Base-by-base conservation (phyloP, 2,888 invertebrate genomes). In the Drymonia ruficornis region DNA sequence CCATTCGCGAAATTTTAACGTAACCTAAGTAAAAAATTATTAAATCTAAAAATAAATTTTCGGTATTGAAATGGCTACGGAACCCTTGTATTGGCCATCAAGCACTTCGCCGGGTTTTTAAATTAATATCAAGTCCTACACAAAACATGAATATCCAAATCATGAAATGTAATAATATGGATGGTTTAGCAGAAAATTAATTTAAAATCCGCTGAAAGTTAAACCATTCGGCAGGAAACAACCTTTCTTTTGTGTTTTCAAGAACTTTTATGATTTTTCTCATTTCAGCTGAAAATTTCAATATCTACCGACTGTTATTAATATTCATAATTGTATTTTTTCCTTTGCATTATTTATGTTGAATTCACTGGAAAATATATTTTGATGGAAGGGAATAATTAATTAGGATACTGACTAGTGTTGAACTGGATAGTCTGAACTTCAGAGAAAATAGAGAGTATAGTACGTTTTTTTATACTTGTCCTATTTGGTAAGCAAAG, bases 151-250 rank as follows among this genome's bases (percentile, higher is more conserved):
- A 38, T 38, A 15, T 15, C 15, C 3, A 15, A 5, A 38, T 38
- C 8, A 38, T 15, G 15, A 15, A 38, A 38, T 38, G 38, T 38
- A 38, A 38, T 38, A 38, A 61, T 46, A 38, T 64, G n/a, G 55
- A 67, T 67, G 67, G 68, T 64, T 58, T 53, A 42, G 15, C 5
- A 65, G 49, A 56, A 69, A 64, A 69, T 65, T 63, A 67, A 65
- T 63, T 70, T 59, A 52, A 63, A 62, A 61, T 64, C 67, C 60
- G 64, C 55, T 67, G 51, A 59, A 65, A 63, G 59, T 61, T 66
- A 53, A 55, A 48, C 54, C 56, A 55, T 58, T 70, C 56, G 50
- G 49, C 28, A 50, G 42, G 15, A 49, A 56, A 58, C 56, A 63
- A 18, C 28, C 28, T 28, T 28, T 28, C 52, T 59, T 59, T 72